Evolutionary conservation across 2,113 vertebrate genomes (phyloP).

Genomic region (Platysteira castanea): DNA sequence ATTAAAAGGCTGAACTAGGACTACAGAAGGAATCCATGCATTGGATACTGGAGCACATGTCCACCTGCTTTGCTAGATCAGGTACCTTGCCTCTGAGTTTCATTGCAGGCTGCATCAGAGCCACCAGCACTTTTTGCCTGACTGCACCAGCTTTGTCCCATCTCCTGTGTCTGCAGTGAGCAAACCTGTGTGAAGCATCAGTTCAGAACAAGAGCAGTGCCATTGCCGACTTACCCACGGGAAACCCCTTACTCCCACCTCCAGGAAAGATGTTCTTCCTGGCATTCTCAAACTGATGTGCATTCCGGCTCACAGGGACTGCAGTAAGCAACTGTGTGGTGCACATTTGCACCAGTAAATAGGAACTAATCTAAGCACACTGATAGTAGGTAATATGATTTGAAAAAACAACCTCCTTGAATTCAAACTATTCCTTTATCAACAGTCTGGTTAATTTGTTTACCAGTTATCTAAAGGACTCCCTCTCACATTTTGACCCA

Average conservation of each 20-base stretch:
- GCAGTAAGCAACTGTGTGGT: not conserved
- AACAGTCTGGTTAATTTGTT: not conserved
- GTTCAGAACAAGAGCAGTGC: not conserved
- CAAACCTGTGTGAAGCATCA: not conserved
- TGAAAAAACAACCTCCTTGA: not conserved
- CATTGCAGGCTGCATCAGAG: not conserved
- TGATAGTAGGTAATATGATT: not conserved
- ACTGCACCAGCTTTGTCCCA: not conserved
- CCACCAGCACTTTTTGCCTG: not conserved
- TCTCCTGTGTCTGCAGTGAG: accelerated
- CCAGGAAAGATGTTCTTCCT: not conserved
- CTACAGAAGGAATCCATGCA: not conserved
- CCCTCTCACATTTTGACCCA: not conserved
- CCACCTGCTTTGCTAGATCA: not conserved
- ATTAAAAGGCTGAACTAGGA: not conserved
- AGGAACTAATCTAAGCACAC: not conserved
- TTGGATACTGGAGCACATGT: not conserved
- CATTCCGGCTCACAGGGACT: accelerated
- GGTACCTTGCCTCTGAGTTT: not conserved
- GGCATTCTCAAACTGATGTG: not conserved
- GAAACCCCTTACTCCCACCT: not conserved
- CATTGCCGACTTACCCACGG: not conserved
- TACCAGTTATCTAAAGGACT: not conserved
- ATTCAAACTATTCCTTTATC: not conserved
- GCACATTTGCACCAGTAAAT: not conserved